Conservation (phyloP, 2,797 vertebrate species). For the Masticophis lateralis region DNA sequence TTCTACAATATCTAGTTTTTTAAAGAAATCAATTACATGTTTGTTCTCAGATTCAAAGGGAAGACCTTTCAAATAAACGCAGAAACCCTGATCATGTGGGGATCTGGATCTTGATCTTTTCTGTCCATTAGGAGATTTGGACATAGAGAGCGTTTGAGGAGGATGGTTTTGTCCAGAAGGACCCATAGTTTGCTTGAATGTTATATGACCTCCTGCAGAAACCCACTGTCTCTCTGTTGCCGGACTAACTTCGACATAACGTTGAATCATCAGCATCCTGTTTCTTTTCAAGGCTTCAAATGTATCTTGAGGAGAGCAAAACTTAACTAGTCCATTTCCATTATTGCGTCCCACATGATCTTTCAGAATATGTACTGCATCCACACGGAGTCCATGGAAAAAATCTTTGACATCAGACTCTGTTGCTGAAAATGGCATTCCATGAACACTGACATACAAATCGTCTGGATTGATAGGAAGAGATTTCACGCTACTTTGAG, state of each 20-base stretch:
- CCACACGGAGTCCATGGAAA: constrained; percentile 90
- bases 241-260: constrained; percentile 91
- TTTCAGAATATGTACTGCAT: constrained; percentile 85
- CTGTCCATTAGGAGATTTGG: constrained; percentile 75
- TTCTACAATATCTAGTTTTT: constrained; percentile 91
- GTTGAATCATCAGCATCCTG: constrained; percentile 93
- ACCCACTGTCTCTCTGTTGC: constrained; percentile 94
- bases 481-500: constrained; percentile 89
- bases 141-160: constrained; percentile 71
- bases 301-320: constrained; percentile 91
- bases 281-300: constrained; percentile 94
- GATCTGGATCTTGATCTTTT: constrained; percentile 92
- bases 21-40: constrained; percentile 97
- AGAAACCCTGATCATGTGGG: constrained; percentile 91
- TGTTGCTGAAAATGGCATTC: constrained; percentile 89
- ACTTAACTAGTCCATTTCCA: constrained; percentile 92
- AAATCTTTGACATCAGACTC: constrained; percentile 92
- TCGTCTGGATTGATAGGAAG: constrained; percentile 87
- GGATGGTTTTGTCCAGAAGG: constrained; percentile 74
- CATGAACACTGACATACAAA: constrained; percentile 88
- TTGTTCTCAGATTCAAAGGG: constrained; percentile 97
- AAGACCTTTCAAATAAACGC: constrained; percentile 94
- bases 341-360: constrained; percentile 89
- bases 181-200: constrained; percentile 77
- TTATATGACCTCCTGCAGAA: constrained; percentile 78